Conservation (phyloP, 1,140 invertebrate genomes). For the Tetragonula clypearis region DNA sequence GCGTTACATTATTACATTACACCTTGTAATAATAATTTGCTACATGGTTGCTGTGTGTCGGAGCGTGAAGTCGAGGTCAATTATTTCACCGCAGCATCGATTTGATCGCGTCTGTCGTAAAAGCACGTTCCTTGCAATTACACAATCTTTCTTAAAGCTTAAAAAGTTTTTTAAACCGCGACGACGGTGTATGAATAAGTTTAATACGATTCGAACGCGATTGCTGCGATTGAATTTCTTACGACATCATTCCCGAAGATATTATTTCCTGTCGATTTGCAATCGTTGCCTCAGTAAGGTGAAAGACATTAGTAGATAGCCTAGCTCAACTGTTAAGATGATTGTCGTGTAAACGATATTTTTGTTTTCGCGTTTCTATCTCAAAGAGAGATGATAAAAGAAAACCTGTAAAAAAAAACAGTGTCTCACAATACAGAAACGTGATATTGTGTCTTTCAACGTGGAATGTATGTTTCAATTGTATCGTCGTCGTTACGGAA, state of each 20-base stretch:
- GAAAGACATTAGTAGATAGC: neutral
- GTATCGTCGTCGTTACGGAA: neutral
- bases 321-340: neutral
- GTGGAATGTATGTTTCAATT: neutral
- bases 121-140: neutral
- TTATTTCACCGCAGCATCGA: constrained; percentile 13
- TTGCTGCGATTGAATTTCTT: neutral
- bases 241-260: neutral
- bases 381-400: neutral
- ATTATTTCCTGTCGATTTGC: neutral
- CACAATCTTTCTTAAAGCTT: neutral
- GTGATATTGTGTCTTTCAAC: neutral
- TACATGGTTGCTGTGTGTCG: constrained; percentile 20
- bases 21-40: constrained; percentile 42
- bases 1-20: constrained; percentile 4
- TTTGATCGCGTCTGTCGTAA: neutral
- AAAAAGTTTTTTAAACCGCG: neutral
- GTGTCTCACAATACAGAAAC: neutral
- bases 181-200: neutral
- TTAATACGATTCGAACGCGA: neutral
- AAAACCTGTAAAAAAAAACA: neutral
- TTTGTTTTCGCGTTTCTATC: neutral
- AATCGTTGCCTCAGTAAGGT: neutral
- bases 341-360: neutral
- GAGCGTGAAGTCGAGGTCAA: constrained; percentile 23